phyloP scores from a whole-genome alignment of 2,888 invertebrate species.

The Bellardia bayeri region DNA sequence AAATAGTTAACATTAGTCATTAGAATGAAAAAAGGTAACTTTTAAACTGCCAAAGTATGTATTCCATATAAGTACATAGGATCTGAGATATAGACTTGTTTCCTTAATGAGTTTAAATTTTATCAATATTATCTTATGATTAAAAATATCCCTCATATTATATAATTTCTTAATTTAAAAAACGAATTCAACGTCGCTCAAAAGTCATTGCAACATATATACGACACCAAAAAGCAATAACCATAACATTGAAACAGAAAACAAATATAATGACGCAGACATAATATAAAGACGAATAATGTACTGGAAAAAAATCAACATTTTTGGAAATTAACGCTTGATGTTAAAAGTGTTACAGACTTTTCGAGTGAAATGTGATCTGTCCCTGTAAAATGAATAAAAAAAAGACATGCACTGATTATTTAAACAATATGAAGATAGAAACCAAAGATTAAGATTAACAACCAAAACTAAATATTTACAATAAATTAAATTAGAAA shows the following conservation, averaged over 20 bases:
- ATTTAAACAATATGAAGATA: slow-evolving; percentile 13
- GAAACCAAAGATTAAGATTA: neutral
- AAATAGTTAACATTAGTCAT: too few relatives aligned
- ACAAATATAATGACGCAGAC: slow-evolving; percentile 1
- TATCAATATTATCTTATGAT: too few relatives aligned
- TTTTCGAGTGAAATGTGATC: slow-evolving; percentile 53
- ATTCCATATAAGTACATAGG: too few relatives aligned
- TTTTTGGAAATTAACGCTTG: neutral
- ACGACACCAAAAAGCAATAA: slow-evolving; percentile 59
- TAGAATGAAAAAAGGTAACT: too few relatives aligned
- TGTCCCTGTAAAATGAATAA: slow-evolving; percentile 21
- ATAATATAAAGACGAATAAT: neutral
- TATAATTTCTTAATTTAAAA: neutral
- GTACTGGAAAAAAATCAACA: neutral
- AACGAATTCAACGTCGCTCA: neutral
- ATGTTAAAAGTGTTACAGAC: slow-evolving; percentile 25
- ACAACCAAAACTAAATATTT: slow-evolving; percentile 1
- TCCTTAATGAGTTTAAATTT: too few relatives aligned
- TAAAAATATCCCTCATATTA: too few relatives aligned
- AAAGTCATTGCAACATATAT: neutral
- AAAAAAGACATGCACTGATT: slow-evolving; percentile 65
- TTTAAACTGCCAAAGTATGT: too few relatives aligned
- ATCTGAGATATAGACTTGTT: too few relatives aligned
- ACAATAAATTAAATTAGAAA: slow-evolving; percentile 32
- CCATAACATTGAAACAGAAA: slow-evolving; percentile 65